Base-by-base conservation (phyloP, 2,888 invertebrate species). In the Allophyes oxyacanthae region DNA sequence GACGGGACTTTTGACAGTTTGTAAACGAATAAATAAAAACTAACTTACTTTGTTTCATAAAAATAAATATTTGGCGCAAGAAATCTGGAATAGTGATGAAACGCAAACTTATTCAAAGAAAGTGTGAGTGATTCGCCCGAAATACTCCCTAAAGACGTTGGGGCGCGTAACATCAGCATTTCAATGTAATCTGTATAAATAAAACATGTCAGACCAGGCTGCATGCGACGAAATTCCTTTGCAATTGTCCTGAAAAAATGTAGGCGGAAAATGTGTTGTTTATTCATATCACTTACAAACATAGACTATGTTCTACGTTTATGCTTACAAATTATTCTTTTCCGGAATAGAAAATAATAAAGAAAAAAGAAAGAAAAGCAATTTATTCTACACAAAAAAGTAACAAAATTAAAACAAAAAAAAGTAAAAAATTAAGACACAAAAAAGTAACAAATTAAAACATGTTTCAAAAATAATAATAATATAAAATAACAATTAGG, bases 121-220 rank as follows among this genome's bases (percentile, higher is more conserved):
- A 64, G 30, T 52, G 45, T 45, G 51, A 69, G 70, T 65, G 66
- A 66, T 70, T 64, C 42, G 36, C 15, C 50, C 43, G 51, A 64
- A 70, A 66, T 52, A 42, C 58, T 58, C 58, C 45, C 45, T 20
- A 28, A 45, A 64, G 64, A 51, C 42, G 40, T 56, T 45, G 34
- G 15, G 15, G 42, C 28, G 49, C 42, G 64, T 69, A 38, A 53
- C 65, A 70, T 70, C 71, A 70, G 58, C 52, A 49, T 58, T 45
- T 42, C 34, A 53, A 64, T 66, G 66, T 70, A 66, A 66, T 66
- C 66, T 66, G 58, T 64, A 40, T 66, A 66, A 64, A 66, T 66
- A 66, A 66, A 66, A 66, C 65, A 66, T 70, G 71, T 45, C 15
- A 42, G 41, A 37, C 20, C 40, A 45, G 66, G 59, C 52, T 50